Conservation (phyloP, 1,140 invertebrate genomes). For the Megalonaias nervosa region DNA sequence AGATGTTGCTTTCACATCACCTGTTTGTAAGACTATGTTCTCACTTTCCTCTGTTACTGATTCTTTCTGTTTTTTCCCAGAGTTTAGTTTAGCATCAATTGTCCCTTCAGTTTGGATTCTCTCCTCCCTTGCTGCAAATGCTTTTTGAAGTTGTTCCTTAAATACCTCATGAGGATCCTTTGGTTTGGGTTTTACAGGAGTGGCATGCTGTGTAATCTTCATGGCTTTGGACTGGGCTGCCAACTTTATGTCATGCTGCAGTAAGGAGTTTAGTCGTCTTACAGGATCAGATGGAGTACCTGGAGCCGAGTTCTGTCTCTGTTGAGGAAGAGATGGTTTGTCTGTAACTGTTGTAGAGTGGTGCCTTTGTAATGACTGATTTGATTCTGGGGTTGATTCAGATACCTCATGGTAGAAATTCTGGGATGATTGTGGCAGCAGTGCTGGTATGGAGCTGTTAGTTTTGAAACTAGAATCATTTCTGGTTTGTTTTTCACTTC, state of each 20-base stretch:
- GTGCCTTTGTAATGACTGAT: slow-evolving; percentile 10
- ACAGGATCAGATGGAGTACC: slow-evolving; percentile 23
- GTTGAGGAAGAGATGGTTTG: slow-evolving; percentile 12
- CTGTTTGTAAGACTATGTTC: slow-evolving; percentile 9
- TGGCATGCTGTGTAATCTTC: slow-evolving; percentile 52
- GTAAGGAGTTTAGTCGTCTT: slow-evolving; percentile 45
- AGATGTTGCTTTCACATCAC: slow-evolving; percentile 18
- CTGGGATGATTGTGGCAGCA: no score
- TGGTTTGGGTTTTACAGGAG: slow-evolving; percentile 51
- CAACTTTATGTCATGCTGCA: slow-evolving; percentile 60
- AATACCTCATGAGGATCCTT: slow-evolving; percentile 58
- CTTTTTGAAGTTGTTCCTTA: slow-evolving; percentile 55
- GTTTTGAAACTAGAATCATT: no score
- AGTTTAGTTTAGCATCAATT: slow-evolving; percentile 42
- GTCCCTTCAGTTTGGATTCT: slow-evolving; percentile 38
- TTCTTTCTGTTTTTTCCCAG: slow-evolving; percentile 7
- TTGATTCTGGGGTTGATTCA: not conserved
- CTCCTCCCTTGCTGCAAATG: slow-evolving; percentile 48
- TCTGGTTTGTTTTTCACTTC: no score
- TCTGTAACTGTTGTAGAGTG: slow-evolving; percentile 24
- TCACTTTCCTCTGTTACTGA: slow-evolving; percentile 20
- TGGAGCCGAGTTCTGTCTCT: slow-evolving; percentile 28
- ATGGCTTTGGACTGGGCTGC: slow-evolving; percentile 52
- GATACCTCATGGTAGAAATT: no score
- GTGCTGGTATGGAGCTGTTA: no score